These are phyloP conservation scores for Catagonus wagneri DNA, from an alignment of 2,113 vertebrate species.

Conservation along the genomic window DNA sequence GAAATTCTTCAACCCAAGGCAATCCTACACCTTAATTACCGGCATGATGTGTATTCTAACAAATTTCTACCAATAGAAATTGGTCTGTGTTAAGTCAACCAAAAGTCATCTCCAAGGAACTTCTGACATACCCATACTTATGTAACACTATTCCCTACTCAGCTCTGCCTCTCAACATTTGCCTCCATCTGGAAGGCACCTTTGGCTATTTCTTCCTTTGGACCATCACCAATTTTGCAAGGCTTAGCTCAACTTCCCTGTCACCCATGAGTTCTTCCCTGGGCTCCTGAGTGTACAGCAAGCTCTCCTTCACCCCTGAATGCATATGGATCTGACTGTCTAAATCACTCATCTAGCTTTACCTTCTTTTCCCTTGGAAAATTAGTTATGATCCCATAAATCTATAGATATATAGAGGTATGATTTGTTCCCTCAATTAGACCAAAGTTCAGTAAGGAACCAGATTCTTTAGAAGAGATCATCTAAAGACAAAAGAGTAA, in stretches of 20 bases:
- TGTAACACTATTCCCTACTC: not conserved
- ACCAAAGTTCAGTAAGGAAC: not conserved
- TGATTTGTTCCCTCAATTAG: not conserved
- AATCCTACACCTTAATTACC: not conserved
- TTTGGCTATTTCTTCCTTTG: not conserved
- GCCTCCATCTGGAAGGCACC: not conserved
- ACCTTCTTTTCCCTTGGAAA: not conserved
- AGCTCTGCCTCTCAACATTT: not conserved
- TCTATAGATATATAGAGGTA: not conserved
- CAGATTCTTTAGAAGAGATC: not conserved
- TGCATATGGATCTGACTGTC: not conserved
- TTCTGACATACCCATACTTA: not conserved
- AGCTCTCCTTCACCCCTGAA: not conserved
- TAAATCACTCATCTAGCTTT: not conserved
- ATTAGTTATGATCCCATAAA: not conserved
- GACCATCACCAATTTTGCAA: not conserved
- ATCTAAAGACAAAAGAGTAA: not conserved
- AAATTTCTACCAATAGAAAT: slow-evolving; percentile 28
- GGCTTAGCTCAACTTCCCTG: not conserved
- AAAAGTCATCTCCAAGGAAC: not conserved
- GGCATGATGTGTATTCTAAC: not conserved
- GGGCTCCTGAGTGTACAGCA: not conserved
- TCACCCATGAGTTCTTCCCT: not conserved
- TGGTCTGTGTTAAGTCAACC: not conserved
- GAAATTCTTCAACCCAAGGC: slow-evolving; percentile 28